Conservation (phyloP, 2,113 vertebrate species). For the Pipa parva region DNA sequence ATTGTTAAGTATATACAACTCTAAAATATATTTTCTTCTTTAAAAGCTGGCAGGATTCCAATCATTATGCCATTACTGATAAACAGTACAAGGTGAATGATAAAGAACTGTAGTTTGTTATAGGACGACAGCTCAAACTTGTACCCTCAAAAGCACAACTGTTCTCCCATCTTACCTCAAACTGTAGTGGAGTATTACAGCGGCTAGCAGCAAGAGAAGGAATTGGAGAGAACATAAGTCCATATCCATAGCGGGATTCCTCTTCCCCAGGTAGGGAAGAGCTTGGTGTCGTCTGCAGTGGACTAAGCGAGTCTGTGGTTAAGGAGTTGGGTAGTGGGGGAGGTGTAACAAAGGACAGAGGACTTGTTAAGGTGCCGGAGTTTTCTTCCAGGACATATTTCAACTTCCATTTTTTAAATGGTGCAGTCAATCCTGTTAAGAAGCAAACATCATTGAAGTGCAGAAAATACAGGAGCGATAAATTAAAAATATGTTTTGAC, state of each 20-base stretch:
- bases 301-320: constrained; percentile 65
- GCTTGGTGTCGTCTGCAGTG: constrained; percentile 67
- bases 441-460: not conserved
- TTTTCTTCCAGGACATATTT: constrained; percentile 77
- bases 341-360: constrained; percentile 84
- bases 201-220: constrained; percentile 86
- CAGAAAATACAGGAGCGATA: not conserved
- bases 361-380: constrained; percentile 72
- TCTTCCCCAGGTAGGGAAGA: constrained; percentile 69
- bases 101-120: too few species aligned
- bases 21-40: too few species aligned
- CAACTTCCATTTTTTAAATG: constrained; percentile 90
- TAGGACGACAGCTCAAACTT: not conserved
- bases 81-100: too few species aligned
- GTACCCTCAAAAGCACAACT: too few species aligned
- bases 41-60: too few species aligned
- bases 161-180: constrained; percentile 92
- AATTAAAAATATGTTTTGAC: too few species aligned
- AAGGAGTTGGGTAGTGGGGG: constrained; percentile 70
- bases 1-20: too few species aligned
- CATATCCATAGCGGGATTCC: constrained; percentile 71
- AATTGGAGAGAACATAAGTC: constrained; percentile 80
- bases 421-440: constrained; percentile 73
- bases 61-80: too few species aligned
- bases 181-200: constrained; percentile 96